Percentiles rank a stretch among this genome's conserved stretches.
These are phyloP conservation scores for Anser cygnoides DNA, from an alignment of 2,113 vertebrate species.

Conservation along the genomic window DNA sequence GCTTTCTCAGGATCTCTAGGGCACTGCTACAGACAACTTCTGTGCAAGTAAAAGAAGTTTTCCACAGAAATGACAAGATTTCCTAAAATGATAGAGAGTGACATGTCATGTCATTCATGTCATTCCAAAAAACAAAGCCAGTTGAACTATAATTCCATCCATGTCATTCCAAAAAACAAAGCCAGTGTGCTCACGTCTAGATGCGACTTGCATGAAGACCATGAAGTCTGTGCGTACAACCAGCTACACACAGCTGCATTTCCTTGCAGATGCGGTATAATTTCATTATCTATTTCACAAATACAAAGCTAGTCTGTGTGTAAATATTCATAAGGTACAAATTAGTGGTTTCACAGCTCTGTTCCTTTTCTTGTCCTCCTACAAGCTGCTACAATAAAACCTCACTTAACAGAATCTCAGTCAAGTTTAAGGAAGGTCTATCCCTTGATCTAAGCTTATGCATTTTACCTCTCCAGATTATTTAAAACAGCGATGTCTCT, in stretches of 20 bases:
- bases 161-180: fast-evolving
- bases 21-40: neutral
- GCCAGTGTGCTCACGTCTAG: neutral
- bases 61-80: neutral
- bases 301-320: neutral
- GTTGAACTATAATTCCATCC: neutral
- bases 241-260: neutral
- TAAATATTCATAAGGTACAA: conserved; percentile 40
- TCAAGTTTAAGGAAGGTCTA: neutral
- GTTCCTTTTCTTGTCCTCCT: neutral
- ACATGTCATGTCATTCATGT: neutral
- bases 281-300: neutral
- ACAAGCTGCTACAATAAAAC: conserved; percentile 11
- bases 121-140: fast-evolving
- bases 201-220: neutral
- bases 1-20: neutral
- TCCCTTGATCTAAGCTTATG: neutral
- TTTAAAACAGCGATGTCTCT: neutral
- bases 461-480: neutral
- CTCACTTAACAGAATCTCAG: neutral
- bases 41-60: neutral
- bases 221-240: neutral
- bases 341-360: conserved; percentile 51
- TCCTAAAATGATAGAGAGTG: neutral
- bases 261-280: neutral